Base-by-base conservation (phyloP, 2,888 invertebrate species). In the Eristalis arbustorum region DNA sequence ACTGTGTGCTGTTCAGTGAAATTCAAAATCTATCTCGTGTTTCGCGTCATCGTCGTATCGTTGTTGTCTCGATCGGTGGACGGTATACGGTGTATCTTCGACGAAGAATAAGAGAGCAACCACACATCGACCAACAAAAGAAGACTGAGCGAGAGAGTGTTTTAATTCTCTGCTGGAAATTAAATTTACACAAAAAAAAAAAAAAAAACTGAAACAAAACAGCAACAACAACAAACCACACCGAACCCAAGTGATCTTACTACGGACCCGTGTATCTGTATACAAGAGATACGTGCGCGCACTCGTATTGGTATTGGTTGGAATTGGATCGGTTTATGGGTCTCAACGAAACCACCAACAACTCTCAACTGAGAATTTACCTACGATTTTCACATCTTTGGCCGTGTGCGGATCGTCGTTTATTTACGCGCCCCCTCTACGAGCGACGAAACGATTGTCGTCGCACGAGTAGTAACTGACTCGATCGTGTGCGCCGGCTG, bases 401-500 rank as follows among this genome's bases (percentile, higher is more conserved):
- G 66, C 68, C 87, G 87, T 87, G 83, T 87, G 87, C 74, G 87
- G 79, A 87, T 87, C 49, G 42, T 87, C 57, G 82, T 75, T 87
- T 83, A 74, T 87, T 87, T 75, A 87, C 64, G 83, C 88, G 75
- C 88, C 76, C 80, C 79, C 72, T 78, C 67, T 73, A 73, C 81
- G 75, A 80, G 62, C 72, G 69, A 73, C 75, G 73, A 85, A 31
- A 49, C 83, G 77, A 81, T 88, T 76, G 67, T 88, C 78, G 67
- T 85, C 73, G 84, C 42, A 80, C 88, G 88, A 88, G 76, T 83
- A 80, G 81, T 82, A 88, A 89, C 88, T 89, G 80, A 78, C 72
- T 76, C 72, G 84, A 84, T 88, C 84, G 88, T 88, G 78, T 76
- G 81, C 90, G 90, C 90, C 92, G 90, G 89, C 89, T 91, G 91